A percentile compares a stretch with the other conserved stretches of the same genome.
Conservation (phyloP, 2,888 invertebrate species). For the Caenorhabditis imperialis region DNA sequence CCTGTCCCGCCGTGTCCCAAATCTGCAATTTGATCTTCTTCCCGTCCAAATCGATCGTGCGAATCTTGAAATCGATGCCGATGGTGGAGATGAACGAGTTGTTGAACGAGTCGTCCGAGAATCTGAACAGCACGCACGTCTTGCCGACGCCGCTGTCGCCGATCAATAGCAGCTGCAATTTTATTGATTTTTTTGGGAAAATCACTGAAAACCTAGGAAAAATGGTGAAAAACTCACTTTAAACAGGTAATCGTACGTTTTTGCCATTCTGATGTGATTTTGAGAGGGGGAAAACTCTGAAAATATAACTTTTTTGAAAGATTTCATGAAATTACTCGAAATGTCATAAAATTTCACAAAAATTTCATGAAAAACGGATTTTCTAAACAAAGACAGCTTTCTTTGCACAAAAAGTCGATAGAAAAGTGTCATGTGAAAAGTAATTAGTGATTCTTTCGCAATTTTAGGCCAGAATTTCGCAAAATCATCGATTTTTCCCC, state of each 20-base stretch:
- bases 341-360: too few species aligned
- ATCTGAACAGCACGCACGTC: slow-evolving; percentile 82
- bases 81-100: slow-evolving; percentile 81
- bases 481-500: too few species aligned
- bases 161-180: slow-evolving; percentile 64
- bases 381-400: too few species aligned
- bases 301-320: slow-evolving; percentile 10
- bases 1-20: slow-evolving; percentile 95
- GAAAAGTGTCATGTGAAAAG: slow-evolving; percentile 31
- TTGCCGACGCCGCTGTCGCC: slow-evolving; percentile 73
- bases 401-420: slow-evolving; percentile 18
- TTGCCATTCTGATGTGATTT: slow-evolving; percentile 64
- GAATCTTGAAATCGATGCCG: slow-evolving; percentile 81
- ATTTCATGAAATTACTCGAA: too few species aligned
- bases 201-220: not conserved
- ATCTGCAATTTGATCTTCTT: slow-evolving; percentile 82
- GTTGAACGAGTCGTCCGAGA: slow-evolving; percentile 82
- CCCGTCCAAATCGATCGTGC: slow-evolving; percentile 81
- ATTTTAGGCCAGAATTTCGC: too few species aligned
- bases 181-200: not conserved
- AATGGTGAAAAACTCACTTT: slow-evolving; percentile 46
- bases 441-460: slow-evolving; percentile 43
- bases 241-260: slow-evolving; percentile 66
- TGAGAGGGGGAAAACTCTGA: slow-evolving; percentile 39
- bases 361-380: not conserved